Base-by-base conservation (phyloP, 2,888 invertebrate species). In the Pseudanteris insignis region DNA sequence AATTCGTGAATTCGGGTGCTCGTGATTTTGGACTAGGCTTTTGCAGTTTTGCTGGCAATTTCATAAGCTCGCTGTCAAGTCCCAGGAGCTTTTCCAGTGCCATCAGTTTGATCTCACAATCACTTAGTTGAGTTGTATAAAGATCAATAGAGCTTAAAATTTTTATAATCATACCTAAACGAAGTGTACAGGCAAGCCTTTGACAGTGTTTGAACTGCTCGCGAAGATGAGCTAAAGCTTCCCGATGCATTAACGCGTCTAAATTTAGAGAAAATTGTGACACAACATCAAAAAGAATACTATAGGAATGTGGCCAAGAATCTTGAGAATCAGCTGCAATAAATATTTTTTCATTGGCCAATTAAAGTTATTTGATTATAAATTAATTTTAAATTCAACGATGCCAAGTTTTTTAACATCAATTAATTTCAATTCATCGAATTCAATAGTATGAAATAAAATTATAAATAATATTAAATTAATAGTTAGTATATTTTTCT, bases 31-130 rank as follows among this genome's bases (percentile, higher is more conserved):
- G 18, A 6, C 18, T 4, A 6, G 18, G 3, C n/a, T 41, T 38
- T 24, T 47, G 50, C 1, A 1, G 32, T n/a, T 40, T 63, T 43
- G 0, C 15, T 2, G 2, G 25, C 64, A 68, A 70, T 0, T 70
- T 67, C 1, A 51, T 12, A 13, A 69, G 26, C 3, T 47, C 38
- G 0, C 60, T 65, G n/a, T 77, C 76, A 2, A 75, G 69, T 6
- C 70, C 68, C 3, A 80, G 58, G 6, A 80, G 75, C 14, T 73
- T 67, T 37, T 79, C 79, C 2, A 79, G 63, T 1, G 75, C 73
- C 32, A 74, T 74, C 2, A 80, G 63, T 15, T 75, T 75, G 1
- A 75, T 69, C 28, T 78, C 77, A 38, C 78, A 78, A 18, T 76
- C 72, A 2, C 70, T 69, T 8, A 75, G 8, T 10, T 72, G 64